Evolutionary conservation across 2,888 invertebrate species (phyloP).

Genomic region (Leucozona laternaria): DNA sequence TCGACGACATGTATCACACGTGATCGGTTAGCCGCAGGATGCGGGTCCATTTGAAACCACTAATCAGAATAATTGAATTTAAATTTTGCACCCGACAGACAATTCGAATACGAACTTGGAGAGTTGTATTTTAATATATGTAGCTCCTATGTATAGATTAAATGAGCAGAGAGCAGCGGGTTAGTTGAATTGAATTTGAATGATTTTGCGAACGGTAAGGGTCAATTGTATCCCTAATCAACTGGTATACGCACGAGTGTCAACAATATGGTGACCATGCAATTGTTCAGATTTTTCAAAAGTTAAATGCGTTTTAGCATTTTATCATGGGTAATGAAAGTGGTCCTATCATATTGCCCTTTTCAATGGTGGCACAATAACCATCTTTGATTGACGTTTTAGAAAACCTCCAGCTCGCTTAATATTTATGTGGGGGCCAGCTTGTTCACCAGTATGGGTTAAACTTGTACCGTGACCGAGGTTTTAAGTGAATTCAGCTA

Average conservation of each 20-base stretch:
- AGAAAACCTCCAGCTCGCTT: too few relatives aligned
- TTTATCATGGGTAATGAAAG: background rate
- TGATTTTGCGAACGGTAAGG: constrained; percentile 30
- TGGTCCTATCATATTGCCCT: background rate
- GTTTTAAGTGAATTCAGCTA: too few relatives aligned
- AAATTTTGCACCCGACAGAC: constrained; percentile 59
- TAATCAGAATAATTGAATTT: constrained; percentile 76
- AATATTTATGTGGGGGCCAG: too few relatives aligned
- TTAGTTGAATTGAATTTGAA: constrained; percentile 28
- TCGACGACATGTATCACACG: constrained; percentile 74
- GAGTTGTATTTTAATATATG: background rate
- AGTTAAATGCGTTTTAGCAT: background rate
- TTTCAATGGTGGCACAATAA: background rate
- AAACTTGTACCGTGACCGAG: too few relatives aligned
- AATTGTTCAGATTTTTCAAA: background rate
- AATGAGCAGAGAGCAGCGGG: constrained; percentile 27
- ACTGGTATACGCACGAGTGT: constrained; percentile 19
- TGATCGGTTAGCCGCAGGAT: constrained; percentile 75
- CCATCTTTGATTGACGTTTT: too few relatives aligned
- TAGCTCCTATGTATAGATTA: background rate
- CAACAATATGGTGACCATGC: background rate
- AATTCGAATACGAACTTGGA: background rate
- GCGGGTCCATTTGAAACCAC: constrained; percentile 74
- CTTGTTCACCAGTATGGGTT: too few relatives aligned
- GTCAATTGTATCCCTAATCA: constrained; percentile 66